These are phyloP conservation scores for Hydra vulgaris DNA, from an alignment of 30 jellyfish, hydroid and myxozoan genomes.

Conservation along the genomic window DNA sequence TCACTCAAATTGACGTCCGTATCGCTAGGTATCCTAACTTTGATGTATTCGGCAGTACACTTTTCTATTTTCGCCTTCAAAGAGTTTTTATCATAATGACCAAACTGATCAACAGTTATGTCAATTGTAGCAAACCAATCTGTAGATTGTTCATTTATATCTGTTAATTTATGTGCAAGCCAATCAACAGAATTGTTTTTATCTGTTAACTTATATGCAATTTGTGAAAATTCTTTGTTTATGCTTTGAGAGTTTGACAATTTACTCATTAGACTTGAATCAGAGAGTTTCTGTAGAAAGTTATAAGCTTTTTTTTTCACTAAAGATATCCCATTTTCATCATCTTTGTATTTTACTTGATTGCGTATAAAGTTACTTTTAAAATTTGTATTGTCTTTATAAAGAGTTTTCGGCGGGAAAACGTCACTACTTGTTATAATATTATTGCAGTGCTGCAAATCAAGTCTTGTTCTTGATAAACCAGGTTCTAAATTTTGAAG, in stretches of 20 bases:
- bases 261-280: neutral
- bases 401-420: too few relatives aligned
- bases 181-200: too few relatives aligned
- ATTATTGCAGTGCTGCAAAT: neutral
- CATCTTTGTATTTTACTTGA: too few relatives aligned
- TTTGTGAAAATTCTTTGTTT: neutral
- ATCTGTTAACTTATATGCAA: neutral
- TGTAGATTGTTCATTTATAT: neutral
- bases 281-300: neutral
- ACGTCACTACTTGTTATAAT: neutral
- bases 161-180: neutral
- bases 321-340: neutral
- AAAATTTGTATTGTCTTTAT: neutral
- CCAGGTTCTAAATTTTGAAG: neutral
- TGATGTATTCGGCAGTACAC: conserved; percentile 17
- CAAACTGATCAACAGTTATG: neutral
- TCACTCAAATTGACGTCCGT: conserved; percentile 8
- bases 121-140: conserved; percentile 4
- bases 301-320: too few relatives aligned
- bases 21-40: conserved; percentile 28
- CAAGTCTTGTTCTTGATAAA: neutral
- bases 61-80: conserved; percentile 16
- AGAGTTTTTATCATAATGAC: conserved; percentile 6
- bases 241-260: neutral
- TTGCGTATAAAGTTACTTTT: neutral